Evolutionary conservation across 2,888 invertebrate species (phyloP).

Genomic region (Synergus itoensis): DNA sequence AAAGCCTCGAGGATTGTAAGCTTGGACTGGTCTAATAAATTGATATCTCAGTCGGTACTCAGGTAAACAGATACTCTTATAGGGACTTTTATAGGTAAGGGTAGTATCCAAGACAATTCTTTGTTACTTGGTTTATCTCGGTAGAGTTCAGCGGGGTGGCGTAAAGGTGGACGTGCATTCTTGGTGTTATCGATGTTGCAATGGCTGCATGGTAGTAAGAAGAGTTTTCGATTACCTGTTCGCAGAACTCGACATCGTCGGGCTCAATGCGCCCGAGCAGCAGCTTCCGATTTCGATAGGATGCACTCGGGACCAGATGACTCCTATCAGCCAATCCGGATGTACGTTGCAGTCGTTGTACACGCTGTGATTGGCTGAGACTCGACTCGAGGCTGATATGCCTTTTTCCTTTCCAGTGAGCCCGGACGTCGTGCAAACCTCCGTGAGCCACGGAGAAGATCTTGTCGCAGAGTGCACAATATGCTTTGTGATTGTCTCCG

Average conservation of each 20-base stretch:
- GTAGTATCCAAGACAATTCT: slow-evolving; percentile 24
- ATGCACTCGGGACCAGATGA: slow-evolving; percentile 54
- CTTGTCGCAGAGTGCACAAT: slow-evolving; percentile 70
- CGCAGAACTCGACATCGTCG: slow-evolving; percentile 51
- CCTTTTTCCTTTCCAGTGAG: slow-evolving; percentile 73
- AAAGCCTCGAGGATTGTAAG: neutral
- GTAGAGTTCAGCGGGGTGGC: slow-evolving; percentile 30
- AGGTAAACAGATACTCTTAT: neutral
- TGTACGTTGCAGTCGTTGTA: slow-evolving; percentile 9
- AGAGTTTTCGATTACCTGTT: slow-evolving; percentile 59
- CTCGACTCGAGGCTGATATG: slow-evolving; percentile 66
- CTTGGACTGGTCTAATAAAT: slow-evolving; percentile 29
- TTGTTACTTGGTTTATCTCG: slow-evolving; percentile 31
- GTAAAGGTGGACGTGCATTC: slow-evolving; percentile 41
- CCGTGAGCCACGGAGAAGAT: slow-evolving; percentile 70
- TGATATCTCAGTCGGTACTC: slow-evolving; percentile 33
- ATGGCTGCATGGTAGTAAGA: slow-evolving; percentile 45
- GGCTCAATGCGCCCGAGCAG: slow-evolving; percentile 46
- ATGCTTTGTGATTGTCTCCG: slow-evolving; percentile 68
- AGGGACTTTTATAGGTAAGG: slow-evolving; percentile 13
- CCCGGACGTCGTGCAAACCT: slow-evolving; percentile 69
- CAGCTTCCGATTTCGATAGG: slow-evolving; percentile 57
- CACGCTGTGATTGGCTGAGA: slow-evolving; percentile 42
- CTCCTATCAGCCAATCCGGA: slow-evolving; percentile 60
- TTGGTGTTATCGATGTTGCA: slow-evolving; percentile 38